These are phyloP conservation scores for Philotrypesis tridentata DNA, from an alignment of 1,140 invertebrate species.

Conservation along the genomic window DNA sequence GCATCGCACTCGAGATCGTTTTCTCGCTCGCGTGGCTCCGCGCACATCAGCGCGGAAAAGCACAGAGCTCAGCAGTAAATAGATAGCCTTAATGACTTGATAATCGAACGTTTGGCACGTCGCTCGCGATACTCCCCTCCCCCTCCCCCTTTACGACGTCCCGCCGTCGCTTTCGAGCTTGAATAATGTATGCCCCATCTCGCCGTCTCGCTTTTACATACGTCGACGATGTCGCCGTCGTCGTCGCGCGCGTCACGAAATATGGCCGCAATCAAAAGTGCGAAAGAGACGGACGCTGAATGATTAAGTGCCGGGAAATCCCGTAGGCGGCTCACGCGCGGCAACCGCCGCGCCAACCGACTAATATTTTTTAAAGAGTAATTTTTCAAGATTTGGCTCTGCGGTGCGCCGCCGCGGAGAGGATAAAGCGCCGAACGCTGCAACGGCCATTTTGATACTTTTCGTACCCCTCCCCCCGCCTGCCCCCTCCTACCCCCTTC, in stretches of 20 bases:
- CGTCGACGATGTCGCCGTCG: not conserved
- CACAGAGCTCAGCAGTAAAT: not conserved
- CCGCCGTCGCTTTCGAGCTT: not conserved
- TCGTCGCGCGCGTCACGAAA: conserved; percentile 9
- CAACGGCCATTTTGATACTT: not conserved
- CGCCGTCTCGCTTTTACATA: not conserved
- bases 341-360: not conserved
- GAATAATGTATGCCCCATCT: conserved; percentile 25
- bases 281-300: conserved; percentile 7
- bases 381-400: conserved; percentile 41
- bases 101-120: not conserved
- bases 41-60: no score
- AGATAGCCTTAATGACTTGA: conserved; percentile 13
- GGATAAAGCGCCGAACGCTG: not conserved
- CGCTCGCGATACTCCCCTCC: not conserved
- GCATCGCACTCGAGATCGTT: no score
- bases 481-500: no score
- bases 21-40: no score
- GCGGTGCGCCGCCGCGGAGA: not conserved
- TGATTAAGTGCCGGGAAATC: conserved; percentile 5
- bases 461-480: no score
- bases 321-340: not conserved
- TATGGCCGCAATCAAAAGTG: conserved; percentile 40
- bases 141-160: not conserved
- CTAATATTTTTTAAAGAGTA: conserved; percentile 23